Base-by-base conservation (phyloP, 1,140 invertebrate species). In the Hydropsyche tenuis region DNA sequence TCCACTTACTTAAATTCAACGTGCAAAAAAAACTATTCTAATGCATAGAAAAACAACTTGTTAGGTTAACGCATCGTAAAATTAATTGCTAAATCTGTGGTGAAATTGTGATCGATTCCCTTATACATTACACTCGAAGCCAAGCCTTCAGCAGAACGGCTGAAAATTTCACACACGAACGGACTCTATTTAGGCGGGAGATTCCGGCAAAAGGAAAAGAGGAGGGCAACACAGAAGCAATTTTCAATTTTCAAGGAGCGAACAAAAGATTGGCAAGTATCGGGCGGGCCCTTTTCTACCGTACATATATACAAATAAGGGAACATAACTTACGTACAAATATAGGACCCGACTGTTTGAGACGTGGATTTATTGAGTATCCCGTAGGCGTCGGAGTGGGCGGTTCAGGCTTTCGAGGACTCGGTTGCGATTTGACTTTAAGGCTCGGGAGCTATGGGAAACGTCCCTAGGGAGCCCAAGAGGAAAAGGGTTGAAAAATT, bases 351-450 rank as follows among this genome's bases (percentile, higher is more conserved):
- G 30, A 65, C n/a, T 65, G 63, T 65, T 65, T 45, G 63, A 65
- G 63, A 65, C 63, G 42, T 65, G 30, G 63, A 65, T 65, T 65
- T 65, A 65, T 65, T 65, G 63, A 25, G 30, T 27, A 27, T 22
- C 63, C 63, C 63, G 11, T 18, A 5, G 63, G 30, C 63, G 37
- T 20, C 11, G n/a, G 30, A 43, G 16, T 65, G 63, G 63, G 60
- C 16, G 25, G 20, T 45, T 45, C n/a, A n/a, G 7, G 7, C n/a
- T 45, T 9, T 45, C 7, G 7, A 45, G 43, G 46, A 51, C 46
- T 20, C 4, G 18, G 46, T 51, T 20, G 14, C 14, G 18, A 20
- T 51, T 51, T 51, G 46, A 20, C 18, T 16, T 20, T 51, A 51
- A n/a, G 46, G 18, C 14, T 3, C 3, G 30, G 30, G 30, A 4